Percentiles rank a stretch among this genome's conserved stretches.
phyloP scores from a whole-genome alignment of 1,140 invertebrate species.

The Drosophila suzukii region DNA sequence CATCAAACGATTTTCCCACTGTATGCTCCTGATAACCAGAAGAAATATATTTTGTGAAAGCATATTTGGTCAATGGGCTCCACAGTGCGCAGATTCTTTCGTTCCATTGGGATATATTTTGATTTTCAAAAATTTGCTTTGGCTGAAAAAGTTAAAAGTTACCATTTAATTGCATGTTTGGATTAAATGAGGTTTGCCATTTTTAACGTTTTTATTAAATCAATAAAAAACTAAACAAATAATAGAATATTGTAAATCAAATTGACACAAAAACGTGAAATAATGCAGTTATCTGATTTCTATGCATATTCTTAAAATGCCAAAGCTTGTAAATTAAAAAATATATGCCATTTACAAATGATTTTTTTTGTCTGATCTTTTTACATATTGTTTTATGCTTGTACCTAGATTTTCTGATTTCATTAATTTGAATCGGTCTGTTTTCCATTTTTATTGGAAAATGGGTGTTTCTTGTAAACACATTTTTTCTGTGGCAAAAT shows the following conservation, averaged over 20 bases:
- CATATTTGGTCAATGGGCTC: constrained; percentile 21
- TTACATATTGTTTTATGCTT: constrained; percentile 3
- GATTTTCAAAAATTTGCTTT: constrained; percentile 40
- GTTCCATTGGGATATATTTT: constrained; percentile 49
- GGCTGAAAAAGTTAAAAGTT: constrained; percentile 67
- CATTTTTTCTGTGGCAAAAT: not conserved
- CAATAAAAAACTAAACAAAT: constrained; percentile 73
- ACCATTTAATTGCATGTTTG: constrained; percentile 55
- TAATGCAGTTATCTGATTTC: constrained; percentile 38
- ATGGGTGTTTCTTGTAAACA: not conserved
- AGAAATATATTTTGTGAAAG: constrained; percentile 15
- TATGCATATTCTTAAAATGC: constrained; percentile 28
- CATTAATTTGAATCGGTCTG: constrained; percentile 12
- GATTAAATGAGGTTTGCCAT: constrained; percentile 34
- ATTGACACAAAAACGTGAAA: constrained; percentile 61
- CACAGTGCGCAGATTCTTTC: constrained; percentile 32
- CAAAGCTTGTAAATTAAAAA: constrained; percentile 46
- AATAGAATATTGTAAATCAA: constrained; percentile 72
- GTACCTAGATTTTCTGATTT: not conserved
- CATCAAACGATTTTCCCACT: constrained; percentile 8
- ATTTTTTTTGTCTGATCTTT: constrained; percentile 39
- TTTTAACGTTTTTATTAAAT: constrained; percentile 66
- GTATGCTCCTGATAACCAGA: constrained; percentile 12
- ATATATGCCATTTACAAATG: constrained; percentile 41
- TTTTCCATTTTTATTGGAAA: constrained; percentile 1